Conservation (phyloP, 2,888 invertebrate species). For the Pasiphila rectangulata region DNA sequence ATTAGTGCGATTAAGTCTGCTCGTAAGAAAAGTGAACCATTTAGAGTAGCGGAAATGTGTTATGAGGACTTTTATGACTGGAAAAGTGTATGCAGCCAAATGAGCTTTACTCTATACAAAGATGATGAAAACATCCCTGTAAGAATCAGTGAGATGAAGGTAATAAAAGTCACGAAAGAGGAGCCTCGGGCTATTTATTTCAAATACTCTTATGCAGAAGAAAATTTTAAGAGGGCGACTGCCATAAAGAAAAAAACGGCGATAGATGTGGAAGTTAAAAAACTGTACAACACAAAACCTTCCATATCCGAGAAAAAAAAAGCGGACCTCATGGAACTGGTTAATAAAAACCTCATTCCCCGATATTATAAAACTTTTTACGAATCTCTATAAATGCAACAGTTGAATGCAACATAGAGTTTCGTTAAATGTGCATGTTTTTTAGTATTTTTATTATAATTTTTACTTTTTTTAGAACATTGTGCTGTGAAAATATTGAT, state of each 20-base stretch:
- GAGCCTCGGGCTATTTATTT: background rate
- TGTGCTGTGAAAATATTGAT: too few species aligned
- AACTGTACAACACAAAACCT: too few species aligned
- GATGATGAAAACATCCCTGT: slow-evolving; percentile 26
- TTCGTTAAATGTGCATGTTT: too few species aligned
- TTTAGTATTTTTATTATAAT: too few species aligned
- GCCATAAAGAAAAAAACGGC: slow-evolving; percentile 8
- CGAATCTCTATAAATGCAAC: too few species aligned
- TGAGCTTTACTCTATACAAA: slow-evolving; percentile 27
- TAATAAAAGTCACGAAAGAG: background rate
- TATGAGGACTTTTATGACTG: slow-evolving; percentile 30
- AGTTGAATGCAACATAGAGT: too few species aligned
- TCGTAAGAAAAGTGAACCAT: slow-evolving; percentile 25
- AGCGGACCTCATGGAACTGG: too few species aligned
- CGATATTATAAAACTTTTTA: too few species aligned
- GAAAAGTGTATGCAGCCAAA: slow-evolving; percentile 31
- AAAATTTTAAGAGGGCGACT: background rate
- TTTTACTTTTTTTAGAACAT: too few species aligned
- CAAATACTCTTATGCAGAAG: slow-evolving; percentile 7
- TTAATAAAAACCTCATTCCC: too few species aligned
- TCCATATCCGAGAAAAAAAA: too few species aligned
- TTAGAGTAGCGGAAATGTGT: slow-evolving; percentile 23
- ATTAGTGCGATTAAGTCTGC: slow-evolving; percentile 27
- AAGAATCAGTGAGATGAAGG: slow-evolving; percentile 1
- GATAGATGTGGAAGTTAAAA: background rate